phyloP scores from a whole-genome alignment of 1,140 invertebrate genomes.

The Ceratosolen solmsi region DNA sequence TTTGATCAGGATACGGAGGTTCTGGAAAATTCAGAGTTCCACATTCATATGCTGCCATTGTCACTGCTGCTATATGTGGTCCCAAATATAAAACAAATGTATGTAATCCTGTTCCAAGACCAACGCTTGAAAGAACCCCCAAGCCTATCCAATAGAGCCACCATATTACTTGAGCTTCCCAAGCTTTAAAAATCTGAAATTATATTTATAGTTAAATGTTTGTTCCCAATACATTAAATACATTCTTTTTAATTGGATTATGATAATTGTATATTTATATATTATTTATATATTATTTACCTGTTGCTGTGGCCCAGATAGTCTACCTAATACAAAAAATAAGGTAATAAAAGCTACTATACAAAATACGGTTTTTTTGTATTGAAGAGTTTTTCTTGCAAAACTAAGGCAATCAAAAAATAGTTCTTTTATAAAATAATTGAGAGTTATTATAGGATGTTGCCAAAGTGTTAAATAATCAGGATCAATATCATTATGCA shows the following conservation, averaged over 20 bases:
- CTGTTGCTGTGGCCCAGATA: conserved; percentile 77
- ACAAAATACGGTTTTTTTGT: conserved; percentile 67
- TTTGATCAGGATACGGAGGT: conserved; percentile 91
- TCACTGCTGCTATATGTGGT: conserved; percentile 94
- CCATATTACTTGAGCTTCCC: conserved; percentile 79
- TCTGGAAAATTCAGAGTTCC: conserved; percentile 94
- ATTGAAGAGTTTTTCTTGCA: conserved; percentile 71
- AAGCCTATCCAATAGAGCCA: conserved; percentile 95
- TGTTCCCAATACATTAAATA: conserved; percentile 56
- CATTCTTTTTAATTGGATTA: too few relatives aligned
- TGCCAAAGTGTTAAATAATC: conserved; percentile 89
- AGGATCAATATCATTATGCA: conserved; percentile 68
- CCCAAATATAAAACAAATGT: conserved; percentile 98
- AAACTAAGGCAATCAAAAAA: conserved; percentile 76
- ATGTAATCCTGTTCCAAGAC: conserved; percentile 97
- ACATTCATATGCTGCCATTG: conserved; percentile 98
- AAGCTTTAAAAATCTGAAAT: conserved; percentile 74
- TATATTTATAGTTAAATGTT: conserved; percentile 50
- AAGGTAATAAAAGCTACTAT: conserved; percentile 68
- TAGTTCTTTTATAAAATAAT: conserved; percentile 88
- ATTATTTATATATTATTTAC: conserved; percentile 62
- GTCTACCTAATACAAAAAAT: conserved; percentile 70
- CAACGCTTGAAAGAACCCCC: conserved; percentile 96
- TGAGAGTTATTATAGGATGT: conserved; percentile 85
- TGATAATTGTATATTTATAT: background rate